Evolutionary conservation across 2,888 invertebrate species (phyloP).

Genomic region (Pollenia amentaria): DNA sequence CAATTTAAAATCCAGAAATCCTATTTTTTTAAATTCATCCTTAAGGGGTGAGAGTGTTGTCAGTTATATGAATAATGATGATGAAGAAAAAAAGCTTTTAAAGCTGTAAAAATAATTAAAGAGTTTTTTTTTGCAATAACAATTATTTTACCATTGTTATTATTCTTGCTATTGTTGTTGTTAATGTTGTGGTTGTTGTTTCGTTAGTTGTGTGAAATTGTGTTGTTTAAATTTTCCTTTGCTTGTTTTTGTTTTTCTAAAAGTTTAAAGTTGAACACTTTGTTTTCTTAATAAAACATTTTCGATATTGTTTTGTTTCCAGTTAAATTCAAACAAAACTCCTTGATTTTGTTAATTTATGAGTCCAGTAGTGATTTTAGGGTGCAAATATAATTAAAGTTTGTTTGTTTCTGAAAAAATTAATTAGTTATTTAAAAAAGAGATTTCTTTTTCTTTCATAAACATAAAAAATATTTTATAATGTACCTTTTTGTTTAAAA

Average conservation of each 20-base stretch:
- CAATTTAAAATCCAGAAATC: conserved; percentile 10
- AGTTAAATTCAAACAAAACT: conserved; percentile 16
- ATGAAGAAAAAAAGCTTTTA: conserved; percentile 58
- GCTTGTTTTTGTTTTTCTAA: conserved; percentile 37
- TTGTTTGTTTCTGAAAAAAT: conserved; percentile 29
- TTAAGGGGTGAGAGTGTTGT: not conserved
- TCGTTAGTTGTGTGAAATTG: not conserved
- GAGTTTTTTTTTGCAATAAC: conserved; percentile 67
- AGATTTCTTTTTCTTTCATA: not conserved
- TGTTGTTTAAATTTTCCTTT: conserved; percentile 17
- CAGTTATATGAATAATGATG: conserved; percentile 29
- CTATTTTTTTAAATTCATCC: not conserved
- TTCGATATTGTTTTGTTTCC: not conserved
- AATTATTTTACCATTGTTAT: conserved; percentile 76
- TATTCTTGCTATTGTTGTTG: conserved; percentile 38
- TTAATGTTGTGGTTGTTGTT: conserved; percentile 17
- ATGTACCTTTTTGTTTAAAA: conserved; percentile 67
- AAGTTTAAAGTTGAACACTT: conserved; percentile 47
- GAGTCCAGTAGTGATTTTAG: conserved; percentile 8
- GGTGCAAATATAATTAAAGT: conserved; percentile 43
- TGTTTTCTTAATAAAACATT: conserved; percentile 35
- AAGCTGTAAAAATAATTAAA: conserved; percentile 74
- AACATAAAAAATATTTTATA: no score
- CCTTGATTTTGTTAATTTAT: conserved; percentile 5
- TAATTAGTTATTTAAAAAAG: not conserved